Conservation (phyloP, 2,888 invertebrate genomes). For the Euzetes globulus region DNA sequence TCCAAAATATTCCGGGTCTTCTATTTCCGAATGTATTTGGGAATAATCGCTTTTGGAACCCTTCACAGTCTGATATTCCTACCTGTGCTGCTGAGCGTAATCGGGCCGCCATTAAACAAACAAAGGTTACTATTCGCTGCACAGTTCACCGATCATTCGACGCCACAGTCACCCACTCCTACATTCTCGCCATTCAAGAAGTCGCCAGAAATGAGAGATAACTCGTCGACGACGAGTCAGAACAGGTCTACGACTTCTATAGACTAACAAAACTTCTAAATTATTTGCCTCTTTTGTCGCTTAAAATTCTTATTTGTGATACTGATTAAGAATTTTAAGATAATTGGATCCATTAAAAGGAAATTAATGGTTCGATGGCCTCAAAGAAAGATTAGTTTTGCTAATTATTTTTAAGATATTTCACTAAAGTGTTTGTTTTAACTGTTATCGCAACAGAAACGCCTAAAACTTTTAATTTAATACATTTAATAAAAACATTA, state of each 20-base stretch:
- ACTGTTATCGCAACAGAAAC: too few species aligned
- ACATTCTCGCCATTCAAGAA: slow-evolving; percentile 21
- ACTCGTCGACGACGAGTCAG: neutral
- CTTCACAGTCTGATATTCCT: slow-evolving; percentile 94
- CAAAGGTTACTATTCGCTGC: slow-evolving; percentile 29
- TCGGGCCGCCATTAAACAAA: slow-evolving; percentile 55
- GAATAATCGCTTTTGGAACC: slow-evolving; percentile 93
- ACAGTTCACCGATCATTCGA: neutral
- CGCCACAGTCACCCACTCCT: neutral
- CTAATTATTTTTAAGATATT: too few species aligned
- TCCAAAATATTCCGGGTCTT: slow-evolving; percentile 91
- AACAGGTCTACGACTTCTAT: slow-evolving; percentile 23
- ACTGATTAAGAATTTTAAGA: too few species aligned
- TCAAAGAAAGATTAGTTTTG: too few species aligned
- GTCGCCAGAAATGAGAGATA: neutral
- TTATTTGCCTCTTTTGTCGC: neutral
- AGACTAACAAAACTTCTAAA: neutral
- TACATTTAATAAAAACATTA: too few species aligned
- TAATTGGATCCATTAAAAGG: too few species aligned
- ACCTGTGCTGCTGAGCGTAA: slow-evolving; percentile 92
- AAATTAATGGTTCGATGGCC: too few species aligned
- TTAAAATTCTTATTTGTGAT: neutral
- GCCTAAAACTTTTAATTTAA: too few species aligned
- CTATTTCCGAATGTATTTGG: slow-evolving; percentile 95
- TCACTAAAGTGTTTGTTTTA: too few species aligned